Evolutionary conservation across 2,888 invertebrate species (phyloP).

Genomic region (Lasioglossum zephyrum): DNA sequence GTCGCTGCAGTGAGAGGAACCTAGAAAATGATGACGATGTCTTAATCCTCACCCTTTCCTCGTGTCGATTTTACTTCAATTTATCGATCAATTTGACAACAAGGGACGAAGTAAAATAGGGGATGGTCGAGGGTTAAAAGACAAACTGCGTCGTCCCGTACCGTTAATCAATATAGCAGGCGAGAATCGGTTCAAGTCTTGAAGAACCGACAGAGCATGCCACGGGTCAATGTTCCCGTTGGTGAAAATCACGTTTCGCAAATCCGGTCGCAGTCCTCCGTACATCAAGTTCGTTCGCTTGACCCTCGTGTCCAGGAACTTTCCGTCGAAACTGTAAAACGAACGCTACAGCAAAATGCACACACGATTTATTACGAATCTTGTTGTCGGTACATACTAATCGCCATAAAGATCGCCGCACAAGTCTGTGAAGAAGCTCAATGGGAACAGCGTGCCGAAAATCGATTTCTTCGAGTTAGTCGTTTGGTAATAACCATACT

Average conservation of each 20-base stretch:
- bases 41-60: not conserved
- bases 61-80: not conserved
- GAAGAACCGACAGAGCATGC: constrained; percentile 85
- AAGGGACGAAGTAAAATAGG: not conserved
- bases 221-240: constrained; percentile 88
- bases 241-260: constrained; percentile 86
- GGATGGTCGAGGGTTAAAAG: not conserved
- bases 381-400: constrained; percentile 72
- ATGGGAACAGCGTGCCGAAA: constrained; percentile 86
- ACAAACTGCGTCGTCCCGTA: constrained; percentile 27
- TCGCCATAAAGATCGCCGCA: constrained; percentile 85
- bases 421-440: constrained; percentile 85
- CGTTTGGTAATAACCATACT: constrained; percentile 94
- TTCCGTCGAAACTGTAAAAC: constrained; percentile 70
- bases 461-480: constrained; percentile 87
- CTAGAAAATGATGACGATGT: constrained; percentile 44
- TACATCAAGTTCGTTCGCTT: constrained; percentile 85
- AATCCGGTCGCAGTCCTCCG: constrained; percentile 85
- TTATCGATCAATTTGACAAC: not conserved
- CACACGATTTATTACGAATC: not conserved
- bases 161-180: constrained; percentile 79
- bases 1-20: constrained; percentile 76
- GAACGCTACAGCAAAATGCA: not conserved
- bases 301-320: constrained; percentile 82
- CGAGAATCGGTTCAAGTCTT: constrained; percentile 80